Percentiles rank a stretch among this genome's conserved stretches.
Evolutionary conservation across 2,797 vertebrate species (phyloP).

Genomic region (Dromococcyx pavoninus): DNA sequence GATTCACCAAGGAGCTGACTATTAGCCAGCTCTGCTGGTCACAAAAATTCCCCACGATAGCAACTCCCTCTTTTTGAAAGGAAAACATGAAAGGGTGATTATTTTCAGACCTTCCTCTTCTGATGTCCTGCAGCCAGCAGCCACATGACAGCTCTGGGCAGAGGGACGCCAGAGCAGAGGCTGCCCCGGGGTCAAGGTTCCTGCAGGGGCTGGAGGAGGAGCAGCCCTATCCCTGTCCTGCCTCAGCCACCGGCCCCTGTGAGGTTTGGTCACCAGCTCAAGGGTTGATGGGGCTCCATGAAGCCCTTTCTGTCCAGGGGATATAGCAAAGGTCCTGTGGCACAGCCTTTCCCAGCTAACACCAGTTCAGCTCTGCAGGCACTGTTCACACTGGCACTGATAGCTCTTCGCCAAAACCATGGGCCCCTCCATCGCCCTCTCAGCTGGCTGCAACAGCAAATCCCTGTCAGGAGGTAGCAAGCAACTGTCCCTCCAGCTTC

Average conservation of each 20-base stretch:
- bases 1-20: conserved; percentile 17
- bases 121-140: not conserved
- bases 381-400: not conserved
- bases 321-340: not conserved
- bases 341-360: not conserved
- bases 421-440: not conserved
- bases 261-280: not conserved
- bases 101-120: conserved; percentile 59
- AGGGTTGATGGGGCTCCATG: fast-evolving
- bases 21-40: conserved; percentile 15
- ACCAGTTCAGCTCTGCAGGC: not conserved
- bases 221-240: not conserved
- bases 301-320: not conserved
- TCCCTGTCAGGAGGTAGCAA: not conserved
- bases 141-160: not conserved
- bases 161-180: not conserved
- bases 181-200: not conserved
- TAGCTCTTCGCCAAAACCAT: not conserved
- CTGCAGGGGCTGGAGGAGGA: not conserved
- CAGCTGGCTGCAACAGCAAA: not conserved
- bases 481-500: not conserved
- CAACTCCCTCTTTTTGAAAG: not conserved
- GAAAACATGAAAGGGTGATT: conserved; percentile 31
- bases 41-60: conserved; percentile 8
- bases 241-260: fast-evolving